A percentile compares a stretch with the other conserved stretches of the same genome.
Conservation (phyloP, 2,888 invertebrate genomes). For the Chymomyza amoena region DNA sequence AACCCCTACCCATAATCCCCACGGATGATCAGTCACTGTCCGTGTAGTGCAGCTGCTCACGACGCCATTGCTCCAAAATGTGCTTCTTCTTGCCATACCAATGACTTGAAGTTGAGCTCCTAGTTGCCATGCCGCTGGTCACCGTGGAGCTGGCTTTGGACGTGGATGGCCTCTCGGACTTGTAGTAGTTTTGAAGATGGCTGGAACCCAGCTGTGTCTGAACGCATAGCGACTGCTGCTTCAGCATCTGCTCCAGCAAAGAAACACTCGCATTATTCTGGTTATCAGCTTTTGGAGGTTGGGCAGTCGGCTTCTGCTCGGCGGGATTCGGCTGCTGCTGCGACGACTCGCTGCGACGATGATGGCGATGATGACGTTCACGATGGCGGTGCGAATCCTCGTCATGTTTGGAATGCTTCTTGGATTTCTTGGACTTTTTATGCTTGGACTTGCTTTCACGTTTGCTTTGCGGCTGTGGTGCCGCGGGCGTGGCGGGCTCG, state of each 20-base stretch:
- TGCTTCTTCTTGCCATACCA: conserved; percentile 34
- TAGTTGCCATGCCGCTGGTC: neutral
- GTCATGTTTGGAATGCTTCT: conserved; percentile 6
- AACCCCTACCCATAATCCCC: too few species aligned
- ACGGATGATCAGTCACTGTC: neutral
- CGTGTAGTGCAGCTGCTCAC: conserved; percentile 1
- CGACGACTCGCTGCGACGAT: neutral
- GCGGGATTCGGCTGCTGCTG: neutral
- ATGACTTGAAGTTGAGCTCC: neutral
- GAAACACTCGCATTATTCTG: neutral
- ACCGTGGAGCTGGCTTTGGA: too few species aligned
- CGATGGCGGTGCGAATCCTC: neutral
- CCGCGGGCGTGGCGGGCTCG: neutral
- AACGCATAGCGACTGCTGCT: neutral
- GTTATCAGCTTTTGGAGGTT: neutral
- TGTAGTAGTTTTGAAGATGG: too few species aligned
- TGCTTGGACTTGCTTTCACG: conserved; percentile 19
- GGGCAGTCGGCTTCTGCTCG: neutral
- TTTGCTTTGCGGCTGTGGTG: neutral
- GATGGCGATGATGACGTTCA: conserved; percentile 2
- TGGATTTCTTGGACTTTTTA: conserved; percentile 26
- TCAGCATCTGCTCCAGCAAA: neutral
- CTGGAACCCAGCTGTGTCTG: too few species aligned
- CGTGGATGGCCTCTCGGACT: too few species aligned
- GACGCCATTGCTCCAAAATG: conserved; percentile 34